Evolutionary conservation across 2,113 vertebrate genomes (phyloP).

Genomic region (Elephas maximus): DNA sequence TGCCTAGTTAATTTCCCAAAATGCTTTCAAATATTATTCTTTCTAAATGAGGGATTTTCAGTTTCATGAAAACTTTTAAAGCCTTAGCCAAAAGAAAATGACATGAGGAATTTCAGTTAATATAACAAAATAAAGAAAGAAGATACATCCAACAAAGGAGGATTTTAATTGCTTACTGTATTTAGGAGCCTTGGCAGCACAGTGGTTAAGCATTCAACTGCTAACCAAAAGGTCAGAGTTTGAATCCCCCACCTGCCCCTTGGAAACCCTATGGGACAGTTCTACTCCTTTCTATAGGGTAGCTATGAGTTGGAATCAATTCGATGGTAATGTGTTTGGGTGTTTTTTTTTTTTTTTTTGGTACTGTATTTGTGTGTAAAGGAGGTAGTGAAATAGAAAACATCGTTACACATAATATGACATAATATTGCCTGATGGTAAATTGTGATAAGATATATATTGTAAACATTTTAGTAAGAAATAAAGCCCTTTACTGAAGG

Average conservation of each 20-base stretch:
- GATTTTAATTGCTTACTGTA: not conserved
- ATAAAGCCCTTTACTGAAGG: too few species aligned
- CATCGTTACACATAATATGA: not conserved
- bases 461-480: not conserved
- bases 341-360: too few species aligned
- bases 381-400: not conserved
- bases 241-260: too few species aligned
- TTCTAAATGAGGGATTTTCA: not conserved
- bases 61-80: not conserved
- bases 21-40: not conserved
- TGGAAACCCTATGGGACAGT: too few species aligned
- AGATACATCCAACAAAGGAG: not conserved
- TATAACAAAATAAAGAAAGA: not conserved
- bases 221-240: too few species aligned
- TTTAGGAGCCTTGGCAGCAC: not conserved
- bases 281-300: too few species aligned
- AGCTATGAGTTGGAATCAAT: too few species aligned
- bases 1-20: not conserved
- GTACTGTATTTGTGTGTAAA: not conserved
- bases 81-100: not conserved
- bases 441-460: not conserved
- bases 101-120: not conserved
- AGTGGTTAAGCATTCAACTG: too few species aligned
- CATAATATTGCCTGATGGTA: not conserved
- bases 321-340: too few species aligned